Evolutionary conservation across 2,888 invertebrate genomes (phyloP).

Genomic region (Zaprionus lineosus): DNA sequence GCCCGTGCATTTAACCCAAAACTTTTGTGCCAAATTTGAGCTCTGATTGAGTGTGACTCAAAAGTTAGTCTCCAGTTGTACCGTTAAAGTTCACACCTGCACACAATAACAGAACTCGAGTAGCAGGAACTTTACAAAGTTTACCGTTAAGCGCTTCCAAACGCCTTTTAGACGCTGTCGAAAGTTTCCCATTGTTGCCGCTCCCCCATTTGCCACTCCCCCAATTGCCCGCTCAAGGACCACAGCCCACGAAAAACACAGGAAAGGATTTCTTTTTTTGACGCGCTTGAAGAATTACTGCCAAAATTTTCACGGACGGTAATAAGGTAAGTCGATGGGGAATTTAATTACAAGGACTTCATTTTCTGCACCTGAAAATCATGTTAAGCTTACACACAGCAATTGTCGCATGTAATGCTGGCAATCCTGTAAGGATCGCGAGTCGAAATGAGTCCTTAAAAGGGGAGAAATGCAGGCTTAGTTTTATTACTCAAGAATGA

Average conservation of each 20-base stretch:
- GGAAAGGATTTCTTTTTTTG: constrained; percentile 70
- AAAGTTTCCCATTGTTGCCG: constrained; percentile 54
- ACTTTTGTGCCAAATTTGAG: constrained; percentile 79
- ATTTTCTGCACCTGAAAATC: not conserved
- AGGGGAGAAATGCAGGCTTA: too few species aligned
- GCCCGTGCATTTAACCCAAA: constrained; percentile 18
- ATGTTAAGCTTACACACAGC: too few species aligned
- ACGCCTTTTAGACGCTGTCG: constrained; percentile 51
- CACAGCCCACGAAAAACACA: constrained; percentile 14
- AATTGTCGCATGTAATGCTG: too few species aligned
- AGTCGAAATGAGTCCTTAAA: too few species aligned
- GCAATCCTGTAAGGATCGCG: too few species aligned
- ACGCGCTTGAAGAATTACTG: constrained; percentile 78
- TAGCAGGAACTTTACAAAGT: not conserved
- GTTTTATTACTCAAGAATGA: too few species aligned
- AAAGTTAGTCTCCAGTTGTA: constrained; percentile 48
- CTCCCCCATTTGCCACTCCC: constrained; percentile 17
- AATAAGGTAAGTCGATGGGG: constrained; percentile 81
- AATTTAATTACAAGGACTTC: not conserved
- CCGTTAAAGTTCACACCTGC: constrained; percentile 44
- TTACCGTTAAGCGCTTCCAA: constrained; percentile 33
- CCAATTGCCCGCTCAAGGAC: constrained; percentile 9
- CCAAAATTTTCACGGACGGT: constrained; percentile 84
- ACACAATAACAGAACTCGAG: constrained; percentile 7
- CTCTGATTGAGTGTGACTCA: constrained; percentile 74